Base-by-base conservation (phyloP, 37 sponge, comb jelly and placozoan species). In the Halichondria panicea region DNA sequence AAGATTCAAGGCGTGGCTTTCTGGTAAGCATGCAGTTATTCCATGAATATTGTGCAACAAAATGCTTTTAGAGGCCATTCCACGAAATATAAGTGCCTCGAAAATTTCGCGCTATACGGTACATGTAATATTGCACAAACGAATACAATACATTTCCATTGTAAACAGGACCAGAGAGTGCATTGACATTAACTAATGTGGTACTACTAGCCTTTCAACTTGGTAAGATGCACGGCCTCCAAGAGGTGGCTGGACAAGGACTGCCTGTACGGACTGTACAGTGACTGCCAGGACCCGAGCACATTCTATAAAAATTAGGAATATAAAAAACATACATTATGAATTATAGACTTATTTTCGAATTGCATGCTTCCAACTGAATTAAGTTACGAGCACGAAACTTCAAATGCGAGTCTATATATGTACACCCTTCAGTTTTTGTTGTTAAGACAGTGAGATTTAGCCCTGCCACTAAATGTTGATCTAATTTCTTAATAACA, bases 251-350 rank as follows among this genome's bases (percentile, higher is more conserved):
- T 55, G 37, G 79, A 21, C 0, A 78, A 24, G 30, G 56, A 44
- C 9, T 24, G 35, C 30, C 43, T 33, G 68, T 68, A 38, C 4
- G 24, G 34, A 25, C 69, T 68, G 33, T 28, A 15, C 15, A 78
- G 57, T 44, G 67, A 43, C 1, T 66, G 28, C 68, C 79, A 68
- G 9, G 79, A 57, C 1, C 79, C 79, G 6, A 78, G 66, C 2
- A 68, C 60, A 56, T 78, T 78, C 79, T 78, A 50, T 8, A 41
- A 25, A 22, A 8, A 68, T 11, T 5, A 22, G 30, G 5, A 44
- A 6, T 45, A 38, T 55, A 28, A 24, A 27, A 44, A 34, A 11
- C 46, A 43, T 5, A 13, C 31, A 30, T 3, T 3, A 40, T 57
- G 45, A 24, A n/a, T 42, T 22, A 53, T 30, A 54, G 33, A 54